Conservation (phyloP, 2,888 invertebrate species). For the Sesia bembeciformis region DNA sequence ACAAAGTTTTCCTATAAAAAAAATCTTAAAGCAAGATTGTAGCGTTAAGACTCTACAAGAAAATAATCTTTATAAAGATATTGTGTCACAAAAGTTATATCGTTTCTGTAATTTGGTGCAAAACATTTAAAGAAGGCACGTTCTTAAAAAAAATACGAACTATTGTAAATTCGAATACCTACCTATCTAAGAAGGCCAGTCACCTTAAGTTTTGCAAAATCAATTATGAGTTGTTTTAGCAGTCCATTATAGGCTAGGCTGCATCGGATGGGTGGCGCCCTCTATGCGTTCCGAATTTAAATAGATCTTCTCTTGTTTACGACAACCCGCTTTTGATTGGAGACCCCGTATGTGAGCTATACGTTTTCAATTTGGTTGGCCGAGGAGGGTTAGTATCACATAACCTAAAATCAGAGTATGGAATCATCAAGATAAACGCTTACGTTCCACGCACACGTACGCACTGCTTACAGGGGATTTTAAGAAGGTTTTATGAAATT, state of each 20-base stretch:
- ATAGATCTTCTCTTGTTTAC: slow-evolving; percentile 34
- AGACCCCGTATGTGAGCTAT: slow-evolving; percentile 12
- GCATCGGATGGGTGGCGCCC: slow-evolving; percentile 7
- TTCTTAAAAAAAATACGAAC: neutral
- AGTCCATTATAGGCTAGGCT: neutral
- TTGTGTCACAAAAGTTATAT: too few species aligned
- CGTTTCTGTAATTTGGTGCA: too few species aligned
- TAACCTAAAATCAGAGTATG: too few species aligned
- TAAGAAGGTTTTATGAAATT: too few species aligned
- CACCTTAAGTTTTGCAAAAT: neutral
- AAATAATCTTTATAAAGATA: too few species aligned
- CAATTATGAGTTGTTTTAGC: slow-evolving; percentile 7
- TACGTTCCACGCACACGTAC: too few species aligned
- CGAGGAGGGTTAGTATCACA: slow-evolving; percentile 14
- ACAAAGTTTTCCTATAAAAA: too few species aligned
- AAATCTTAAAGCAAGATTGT: too few species aligned
- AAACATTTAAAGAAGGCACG: too few species aligned
- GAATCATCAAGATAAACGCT: too few species aligned
- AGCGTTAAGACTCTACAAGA: too few species aligned
- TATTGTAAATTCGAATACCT: slow-evolving; percentile 1
- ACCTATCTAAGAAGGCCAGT: neutral
- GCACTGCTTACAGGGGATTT: too few species aligned
- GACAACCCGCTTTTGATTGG: slow-evolving; percentile 25
- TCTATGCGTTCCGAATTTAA: slow-evolving; percentile 24
- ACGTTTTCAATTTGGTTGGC: slow-evolving; percentile 48